Conservation (phyloP, 2,797 vertebrate species). For the Vespertilio murinus region DNA sequence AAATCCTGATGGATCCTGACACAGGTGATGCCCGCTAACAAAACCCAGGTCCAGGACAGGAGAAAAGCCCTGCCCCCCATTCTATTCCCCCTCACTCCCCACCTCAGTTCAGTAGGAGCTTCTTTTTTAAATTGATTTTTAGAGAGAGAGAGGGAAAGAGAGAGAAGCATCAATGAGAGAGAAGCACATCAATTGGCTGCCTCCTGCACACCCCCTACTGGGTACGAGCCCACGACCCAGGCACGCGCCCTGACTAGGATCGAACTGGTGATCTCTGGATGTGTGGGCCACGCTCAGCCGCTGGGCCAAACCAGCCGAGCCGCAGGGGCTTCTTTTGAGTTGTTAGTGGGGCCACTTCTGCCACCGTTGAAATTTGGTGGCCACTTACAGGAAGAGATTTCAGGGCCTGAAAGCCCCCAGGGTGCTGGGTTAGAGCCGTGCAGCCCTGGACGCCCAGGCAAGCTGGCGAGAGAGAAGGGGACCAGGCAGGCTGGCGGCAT, state of each 20-base stretch:
- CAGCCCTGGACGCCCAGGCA: background rate
- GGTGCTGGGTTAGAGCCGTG: background rate
- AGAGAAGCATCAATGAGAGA: no score
- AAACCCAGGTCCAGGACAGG: background rate
- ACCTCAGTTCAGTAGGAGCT: rapidly evolving
- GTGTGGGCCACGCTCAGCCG: no score
- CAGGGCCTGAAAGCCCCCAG: background rate
- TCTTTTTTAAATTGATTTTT: background rate
- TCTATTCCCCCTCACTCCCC: rapidly evolving
- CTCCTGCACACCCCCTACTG: no score
- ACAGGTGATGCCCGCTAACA: slow-evolving; percentile 70
- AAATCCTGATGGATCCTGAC: slow-evolving; percentile 74
- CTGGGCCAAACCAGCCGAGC: no score
- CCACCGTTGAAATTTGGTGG: rapidly evolving
- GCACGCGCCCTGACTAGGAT: no score
- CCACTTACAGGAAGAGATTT: background rate
- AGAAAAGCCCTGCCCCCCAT: background rate
- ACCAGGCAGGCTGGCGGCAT: background rate
- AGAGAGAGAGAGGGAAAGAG: no score
- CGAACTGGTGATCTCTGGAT: no score
- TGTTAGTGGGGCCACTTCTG: background rate
- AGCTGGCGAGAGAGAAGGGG: background rate
- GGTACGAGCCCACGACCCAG: no score
- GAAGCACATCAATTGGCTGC: no score
- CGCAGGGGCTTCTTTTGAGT: background rate